phyloP scores from a whole-genome alignment of 2,797 vertebrate genomes.

The Pogonophryne albipinna region DNA sequence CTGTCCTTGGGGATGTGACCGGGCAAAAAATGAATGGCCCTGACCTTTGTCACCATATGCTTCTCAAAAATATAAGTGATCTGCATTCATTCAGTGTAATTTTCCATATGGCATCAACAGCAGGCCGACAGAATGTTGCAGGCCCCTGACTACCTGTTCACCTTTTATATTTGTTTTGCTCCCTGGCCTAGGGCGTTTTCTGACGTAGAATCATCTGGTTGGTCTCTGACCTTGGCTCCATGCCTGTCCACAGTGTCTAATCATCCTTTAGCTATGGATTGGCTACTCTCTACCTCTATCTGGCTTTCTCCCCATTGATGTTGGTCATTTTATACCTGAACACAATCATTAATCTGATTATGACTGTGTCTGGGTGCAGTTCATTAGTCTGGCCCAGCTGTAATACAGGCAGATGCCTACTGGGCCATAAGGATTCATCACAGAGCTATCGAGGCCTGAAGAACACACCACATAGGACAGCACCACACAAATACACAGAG shows the following conservation, averaged over 20 bases:
- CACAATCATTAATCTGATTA: constrained; percentile 83
- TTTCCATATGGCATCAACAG: constrained; percentile 63
- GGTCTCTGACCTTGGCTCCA: constrained; percentile 70
- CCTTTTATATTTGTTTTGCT: constrained; percentile 57
- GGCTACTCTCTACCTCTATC: constrained; percentile 44
- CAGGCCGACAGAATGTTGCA: constrained; percentile 48
- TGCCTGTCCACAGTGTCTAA: constrained; percentile 64
- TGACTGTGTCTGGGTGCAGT: constrained; percentile 79
- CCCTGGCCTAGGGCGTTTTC: constrained; percentile 29
- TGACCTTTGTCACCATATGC: constrained; percentile 65
- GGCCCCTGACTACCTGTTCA: constrained; percentile 37
- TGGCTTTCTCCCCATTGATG: constrained; percentile 75
- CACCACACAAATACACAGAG: constrained; percentile 24
- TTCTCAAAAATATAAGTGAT: constrained; percentile 58
- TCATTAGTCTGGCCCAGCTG: constrained; percentile 82
- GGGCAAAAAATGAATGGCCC: constrained; percentile 36
- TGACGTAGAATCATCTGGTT: constrained; percentile 56
- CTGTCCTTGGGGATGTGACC: constrained; percentile 46
- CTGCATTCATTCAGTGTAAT: constrained; percentile 58
- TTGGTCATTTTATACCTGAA: constrained; percentile 79
- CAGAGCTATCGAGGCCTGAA: constrained; percentile 80
- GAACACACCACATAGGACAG: constrained; percentile 67
- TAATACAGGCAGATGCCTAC: constrained; percentile 81
- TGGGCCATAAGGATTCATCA: constrained; percentile 79
- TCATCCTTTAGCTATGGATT: constrained; percentile 59